phyloP scores from a whole-genome alignment of 2,888 invertebrate species.

The Rhopalosiphum nymphaeae region DNA sequence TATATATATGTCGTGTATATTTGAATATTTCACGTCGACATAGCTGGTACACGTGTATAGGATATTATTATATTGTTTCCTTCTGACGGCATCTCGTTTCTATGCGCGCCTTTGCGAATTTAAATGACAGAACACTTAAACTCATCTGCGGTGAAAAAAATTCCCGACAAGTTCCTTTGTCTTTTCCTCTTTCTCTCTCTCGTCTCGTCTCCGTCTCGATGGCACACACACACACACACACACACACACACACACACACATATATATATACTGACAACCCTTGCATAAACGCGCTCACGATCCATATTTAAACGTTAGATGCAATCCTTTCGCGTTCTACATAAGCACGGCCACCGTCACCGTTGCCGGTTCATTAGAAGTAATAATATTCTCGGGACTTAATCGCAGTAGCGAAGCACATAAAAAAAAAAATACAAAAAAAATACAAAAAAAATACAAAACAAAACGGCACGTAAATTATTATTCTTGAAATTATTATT shows the following conservation, averaged over 20 bases:
- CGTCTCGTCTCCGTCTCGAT: background rate
- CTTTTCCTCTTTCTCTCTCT: conserved; percentile 22
- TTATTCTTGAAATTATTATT: conserved; percentile 50
- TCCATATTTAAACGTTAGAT: conserved; percentile 58
- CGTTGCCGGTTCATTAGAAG: conserved; percentile 56
- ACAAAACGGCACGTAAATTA: conserved; percentile 45
- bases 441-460: too few species aligned
- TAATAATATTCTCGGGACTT: conserved; percentile 60
- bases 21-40: conserved; percentile 53
- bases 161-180: conserved; percentile 45
- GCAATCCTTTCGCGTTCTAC: conserved; percentile 50
- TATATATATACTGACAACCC: conserved; percentile 30
- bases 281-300: conserved; percentile 26
- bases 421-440: conserved; percentile 26
- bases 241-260: background rate
- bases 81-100: conserved; percentile 48
- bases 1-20: conserved; percentile 35
- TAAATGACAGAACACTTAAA: conserved; percentile 65
- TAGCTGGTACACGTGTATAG: background rate
- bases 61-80: conserved; percentile 46
- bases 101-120: conserved; percentile 54
- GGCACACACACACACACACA: background rate
- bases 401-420: background rate
- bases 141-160: conserved; percentile 58
- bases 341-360: conserved; percentile 27